phyloP scores from a whole-genome alignment of 2,113 vertebrate genomes.

The Leptodactylus fuscus region DNA sequence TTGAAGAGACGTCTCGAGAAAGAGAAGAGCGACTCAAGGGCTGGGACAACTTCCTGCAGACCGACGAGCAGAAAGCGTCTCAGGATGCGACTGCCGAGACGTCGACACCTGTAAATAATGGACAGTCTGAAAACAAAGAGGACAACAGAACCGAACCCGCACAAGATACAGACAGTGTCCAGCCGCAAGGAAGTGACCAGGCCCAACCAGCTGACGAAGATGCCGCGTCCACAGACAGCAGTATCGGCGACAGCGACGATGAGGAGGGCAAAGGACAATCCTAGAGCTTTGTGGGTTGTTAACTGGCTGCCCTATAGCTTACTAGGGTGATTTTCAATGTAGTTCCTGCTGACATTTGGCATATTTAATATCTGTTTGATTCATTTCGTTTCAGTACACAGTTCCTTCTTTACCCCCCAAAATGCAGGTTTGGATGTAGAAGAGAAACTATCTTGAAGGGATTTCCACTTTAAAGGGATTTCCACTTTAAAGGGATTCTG shows the following conservation, averaged over 20 bases:
- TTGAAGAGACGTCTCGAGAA: constrained; percentile 93
- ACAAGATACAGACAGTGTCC: constrained; percentile 58
- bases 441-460: background rate
- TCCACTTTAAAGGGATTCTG: no score
- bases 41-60: constrained; percentile 85
- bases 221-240: constrained; percentile 87
- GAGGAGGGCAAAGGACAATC: constrained; percentile 71
- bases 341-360: background rate
- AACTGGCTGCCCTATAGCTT: constrained; percentile 57
- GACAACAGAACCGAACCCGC: constrained; percentile 52
- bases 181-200: constrained; percentile 61
- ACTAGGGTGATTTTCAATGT: constrained; percentile 32
- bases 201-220: constrained; percentile 67
- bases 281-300: constrained; percentile 62
- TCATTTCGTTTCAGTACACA: background rate
- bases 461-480: background rate
- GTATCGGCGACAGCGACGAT: constrained; percentile 87
- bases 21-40: constrained; percentile 92
- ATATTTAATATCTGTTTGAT: background rate
- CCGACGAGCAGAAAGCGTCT: constrained; percentile 62
- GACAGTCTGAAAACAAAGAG: constrained; percentile 47
- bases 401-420: no score
- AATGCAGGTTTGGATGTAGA: background rate
- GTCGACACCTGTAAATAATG: constrained; percentile 54
- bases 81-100: background rate